Conservation (phyloP, 2,113 vertebrate genomes). For the Herpailurus yagouaroundi region DNA sequence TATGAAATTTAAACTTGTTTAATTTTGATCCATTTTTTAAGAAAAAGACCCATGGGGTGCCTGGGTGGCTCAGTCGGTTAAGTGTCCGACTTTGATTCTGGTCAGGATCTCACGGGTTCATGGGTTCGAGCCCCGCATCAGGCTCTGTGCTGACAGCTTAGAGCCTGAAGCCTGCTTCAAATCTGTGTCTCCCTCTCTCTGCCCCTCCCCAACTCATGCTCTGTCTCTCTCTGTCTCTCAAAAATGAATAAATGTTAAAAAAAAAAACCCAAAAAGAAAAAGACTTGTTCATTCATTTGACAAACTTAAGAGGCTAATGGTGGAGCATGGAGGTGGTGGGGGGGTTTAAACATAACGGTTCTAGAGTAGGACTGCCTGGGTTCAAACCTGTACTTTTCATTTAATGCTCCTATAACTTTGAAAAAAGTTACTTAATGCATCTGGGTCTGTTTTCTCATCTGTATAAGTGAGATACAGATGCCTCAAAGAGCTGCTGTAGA, state of each 20-base stretch:
- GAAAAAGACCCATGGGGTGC: too few relatives aligned
- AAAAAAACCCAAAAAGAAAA: background rate
- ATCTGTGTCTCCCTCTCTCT: too few relatives aligned
- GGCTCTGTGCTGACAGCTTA: too few relatives aligned
- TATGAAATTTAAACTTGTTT: conserved; percentile 12
- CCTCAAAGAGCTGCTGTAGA: background rate
- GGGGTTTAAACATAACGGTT: background rate
- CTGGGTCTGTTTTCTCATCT: background rate
- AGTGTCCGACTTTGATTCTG: too few relatives aligned
- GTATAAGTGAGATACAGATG: background rate
- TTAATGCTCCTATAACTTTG: background rate
- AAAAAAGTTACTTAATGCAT: background rate
- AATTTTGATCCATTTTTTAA: too few relatives aligned
- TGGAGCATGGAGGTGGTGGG: background rate
- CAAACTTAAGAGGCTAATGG: background rate
- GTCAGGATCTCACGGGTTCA: too few relatives aligned
- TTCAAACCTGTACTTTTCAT: background rate
- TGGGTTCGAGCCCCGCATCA: too few relatives aligned
- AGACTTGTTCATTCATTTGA: background rate
- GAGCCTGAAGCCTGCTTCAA: too few relatives aligned
- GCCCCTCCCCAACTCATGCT: too few relatives aligned
- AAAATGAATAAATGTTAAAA: too few relatives aligned
- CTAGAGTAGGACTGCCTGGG: background rate
- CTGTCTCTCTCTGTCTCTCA: too few relatives aligned
- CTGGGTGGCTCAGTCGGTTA: too few relatives aligned